These are phyloP conservation scores for Anolis carolinensis DNA, from an alignment of 2,113 vertebrate species.

Conservation along the genomic window DNA sequence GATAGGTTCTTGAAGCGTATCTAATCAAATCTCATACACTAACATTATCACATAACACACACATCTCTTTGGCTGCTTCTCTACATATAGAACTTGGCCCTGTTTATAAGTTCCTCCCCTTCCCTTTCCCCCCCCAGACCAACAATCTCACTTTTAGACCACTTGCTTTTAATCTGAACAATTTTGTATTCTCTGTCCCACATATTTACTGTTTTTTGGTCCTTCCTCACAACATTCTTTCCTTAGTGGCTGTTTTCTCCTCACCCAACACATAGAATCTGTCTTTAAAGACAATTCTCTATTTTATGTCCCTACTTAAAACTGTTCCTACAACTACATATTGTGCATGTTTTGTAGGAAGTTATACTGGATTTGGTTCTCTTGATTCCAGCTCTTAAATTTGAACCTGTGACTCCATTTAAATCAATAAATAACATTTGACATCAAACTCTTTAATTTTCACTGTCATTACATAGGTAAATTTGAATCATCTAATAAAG, in stretches of 20 bases:
- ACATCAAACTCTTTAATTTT: background rate
- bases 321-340: too few relatives aligned
- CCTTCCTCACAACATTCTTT: background rate
- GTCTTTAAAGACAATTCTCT: too few relatives aligned
- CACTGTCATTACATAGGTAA: background rate
- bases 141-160: background rate
- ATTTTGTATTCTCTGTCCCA: background rate
- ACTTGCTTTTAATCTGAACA: background rate
- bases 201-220: background rate
- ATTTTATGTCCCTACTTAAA: too few relatives aligned
- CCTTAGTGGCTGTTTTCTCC: background rate
- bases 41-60: background rate
- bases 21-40: background rate
- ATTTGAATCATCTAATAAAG: background rate
- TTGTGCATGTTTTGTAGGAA: too few relatives aligned
- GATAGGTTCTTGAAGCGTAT: background rate
- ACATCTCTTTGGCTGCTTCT: background rate
- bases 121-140: background rate
- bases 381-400: background rate
- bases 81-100: background rate
- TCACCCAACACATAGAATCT: too few relatives aligned
- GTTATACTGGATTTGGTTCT: background rate
- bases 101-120: background rate
- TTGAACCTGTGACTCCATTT: background rate
- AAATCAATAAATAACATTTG: background rate